Percentiles rank a stretch among this genome's conserved stretches.
phyloP scores from a whole-genome alignment of 2,113 vertebrate species.

The Paraplagusia blochii region DNA sequence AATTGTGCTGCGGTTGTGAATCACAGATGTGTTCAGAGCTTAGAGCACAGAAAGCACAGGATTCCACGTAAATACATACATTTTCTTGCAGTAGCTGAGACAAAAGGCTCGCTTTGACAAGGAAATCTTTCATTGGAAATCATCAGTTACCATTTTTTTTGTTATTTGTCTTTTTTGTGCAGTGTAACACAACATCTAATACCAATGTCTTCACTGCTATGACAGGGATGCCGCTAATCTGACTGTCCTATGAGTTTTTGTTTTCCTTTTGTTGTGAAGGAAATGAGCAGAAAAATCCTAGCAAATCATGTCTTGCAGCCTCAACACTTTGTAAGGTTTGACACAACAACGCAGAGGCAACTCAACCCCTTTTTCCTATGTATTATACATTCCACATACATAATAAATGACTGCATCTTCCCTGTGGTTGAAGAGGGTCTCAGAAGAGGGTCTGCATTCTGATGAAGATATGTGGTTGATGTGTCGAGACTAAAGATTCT shows the following conservation, averaged over 20 bases:
- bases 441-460: constrained; percentile 39
- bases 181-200: too few species aligned
- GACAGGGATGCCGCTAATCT: not conserved
- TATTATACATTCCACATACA: constrained; percentile 72
- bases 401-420: constrained; percentile 70
- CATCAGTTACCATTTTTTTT: too few species aligned
- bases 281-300: constrained; percentile 18
- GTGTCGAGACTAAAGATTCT: constrained; percentile 38
- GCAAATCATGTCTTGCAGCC: constrained; percentile 12
- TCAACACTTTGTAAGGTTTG: constrained; percentile 49
- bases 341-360: constrained; percentile 55
- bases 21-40: not conserved
- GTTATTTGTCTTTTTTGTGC: too few species aligned
- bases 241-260: not conserved
- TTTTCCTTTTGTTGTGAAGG: constrained; percentile 1
- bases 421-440: constrained; percentile 35
- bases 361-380: constrained; percentile 58
- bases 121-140: too few species aligned
- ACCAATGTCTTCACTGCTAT: too few species aligned
- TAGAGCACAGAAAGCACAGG: too few species aligned
- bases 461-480: constrained; percentile 21
- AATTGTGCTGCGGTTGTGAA: constrained; percentile 1
- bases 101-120: too few species aligned
- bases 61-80: not conserved
- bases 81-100: not conserved